Base-by-base conservation (phyloP, 2,113 vertebrate genomes). In the Epinephelus cyanopodus region DNA sequence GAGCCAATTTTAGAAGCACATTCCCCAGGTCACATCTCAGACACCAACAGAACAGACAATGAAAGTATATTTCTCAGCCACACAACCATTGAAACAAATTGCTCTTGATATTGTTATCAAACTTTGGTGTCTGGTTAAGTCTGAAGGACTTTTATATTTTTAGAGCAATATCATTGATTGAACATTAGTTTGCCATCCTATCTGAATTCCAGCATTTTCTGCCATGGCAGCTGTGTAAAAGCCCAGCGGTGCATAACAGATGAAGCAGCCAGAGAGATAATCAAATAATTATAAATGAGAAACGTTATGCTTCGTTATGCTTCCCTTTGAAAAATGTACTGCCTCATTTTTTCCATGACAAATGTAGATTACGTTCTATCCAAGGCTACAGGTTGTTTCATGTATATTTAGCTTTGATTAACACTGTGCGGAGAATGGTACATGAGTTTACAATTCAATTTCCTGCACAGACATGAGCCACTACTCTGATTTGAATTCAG, bases 231-330 rank as follows among this genome's bases (percentile, higher is more conserved):
- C 80, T 61, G 77, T 79, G 57, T 45, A 17, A 82, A 79, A 83
- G 57, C 76, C 79, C 80, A 53, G 71, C 4, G 62, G 73, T 84
- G 84, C 79, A 15, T 70, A 87, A 63, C 48, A 76, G 83, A 85
- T 70, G 84, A 81, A 77, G 74, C 87, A 87, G 76, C 81, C 68
- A 21, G 57, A 88, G 85, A 92, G 83, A 83, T 87, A 85, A 91
- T 91, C 85, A 90, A 91, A 91, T 91, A 86, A 89, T 87, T 91
- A 75, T 77, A 83, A 87, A 89, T 87, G 85, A 88, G 82, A 83
- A 84, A 67, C 29, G 82, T 87, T 84, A 79, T 74, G 86, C 92
- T 90, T 90, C 72, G 7, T 89, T 90, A 89, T 77, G 77, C 77
- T 65, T 78, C 83, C 25, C 82, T 88, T 90, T 93, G 83, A 90